phyloP scores from a whole-genome alignment of 1,140 invertebrate genomes.

The Drosophila saltans region DNA sequence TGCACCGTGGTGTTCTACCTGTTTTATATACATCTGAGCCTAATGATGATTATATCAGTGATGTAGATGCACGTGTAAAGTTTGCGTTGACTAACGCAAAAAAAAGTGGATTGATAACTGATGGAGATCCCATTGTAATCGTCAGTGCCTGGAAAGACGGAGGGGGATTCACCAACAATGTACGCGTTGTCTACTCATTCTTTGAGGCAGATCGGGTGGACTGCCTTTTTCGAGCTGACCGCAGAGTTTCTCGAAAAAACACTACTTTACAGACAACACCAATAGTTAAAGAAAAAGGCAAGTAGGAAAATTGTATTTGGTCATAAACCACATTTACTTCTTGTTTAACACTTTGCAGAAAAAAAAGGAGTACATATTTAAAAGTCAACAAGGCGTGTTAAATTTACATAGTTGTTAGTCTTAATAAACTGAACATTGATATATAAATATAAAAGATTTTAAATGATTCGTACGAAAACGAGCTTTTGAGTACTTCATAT shows the following conservation, averaged over 20 bases:
- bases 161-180: slow-evolving; percentile 97
- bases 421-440: too few species aligned
- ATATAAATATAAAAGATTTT: too few species aligned
- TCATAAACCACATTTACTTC: background rate
- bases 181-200: slow-evolving; percentile 94
- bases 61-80: slow-evolving; percentile 96
- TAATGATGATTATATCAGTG: slow-evolving; percentile 83
- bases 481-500: too few species aligned
- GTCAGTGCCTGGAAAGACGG: slow-evolving; percentile 98
- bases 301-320: background rate
- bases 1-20: slow-evolving; percentile 96
- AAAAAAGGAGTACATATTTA: slow-evolving; percentile 5
- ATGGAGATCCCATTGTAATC: slow-evolving; percentile 94
- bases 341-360: background rate
- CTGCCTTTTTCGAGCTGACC: slow-evolving; percentile 54
- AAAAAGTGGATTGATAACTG: slow-evolving; percentile 90
- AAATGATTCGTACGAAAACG: too few species aligned
- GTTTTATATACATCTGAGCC: slow-evolving; percentile 91
- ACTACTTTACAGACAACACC: slow-evolving; percentile 31
- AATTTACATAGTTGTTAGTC: too few species aligned
- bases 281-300: background rate
- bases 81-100: slow-evolving; percentile 94
- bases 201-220: slow-evolving; percentile 71
- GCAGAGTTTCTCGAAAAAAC: slow-evolving; percentile 38
- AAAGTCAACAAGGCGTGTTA: background rate